Evolutionary conservation across 2,888 invertebrate species (phyloP), one percentile per base, ranked within the genome.

Genomic region (Phalangium opilio): DNA sequence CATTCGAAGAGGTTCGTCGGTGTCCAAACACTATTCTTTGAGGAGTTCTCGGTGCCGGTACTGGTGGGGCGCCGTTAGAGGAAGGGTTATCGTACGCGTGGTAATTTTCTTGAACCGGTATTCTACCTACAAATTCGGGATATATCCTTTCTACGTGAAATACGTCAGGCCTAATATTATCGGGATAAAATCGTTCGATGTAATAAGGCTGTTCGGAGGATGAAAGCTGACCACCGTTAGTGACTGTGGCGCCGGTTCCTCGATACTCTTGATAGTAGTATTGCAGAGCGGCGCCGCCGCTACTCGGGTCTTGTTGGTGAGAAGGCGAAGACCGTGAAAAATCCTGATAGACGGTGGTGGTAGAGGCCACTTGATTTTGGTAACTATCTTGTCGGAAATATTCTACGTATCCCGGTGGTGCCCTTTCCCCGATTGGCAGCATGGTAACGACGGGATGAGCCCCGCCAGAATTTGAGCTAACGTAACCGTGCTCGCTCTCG

Each of bases 1-100:
- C 78, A 60, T 82, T 82, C 0, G 84, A 83, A 0, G 82, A 78
- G 0, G 83, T 83, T 48, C 86, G 73, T 56, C 80, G 74, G 64
- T 86, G 87, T 0, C 72, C 66, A 51, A 59, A 59, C 44, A 64
- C 48, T 15, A 43, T 42, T 41, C 47, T 42, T 19, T 47, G 50
- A 34, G 48, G 52, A 17, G 53, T 50, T 27, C 57, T 52, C 12
- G 57, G 47, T 15, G 27, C 42, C 43, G 45, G 61, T 60, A 10
- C 59, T 55, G 52, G 62, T 60, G 43, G 40, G 8, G 27, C 27
- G 27, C 27, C 27, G 15, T 49, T 47, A 41, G 47, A 44, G 10
- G 52, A 47, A 11, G 56, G 52, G 41, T 55, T 58, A 17, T 58
- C 58, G 41, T 58, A 57, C 5, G 57, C 52, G 47, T 54, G 57